Base-by-base conservation (phyloP, 2,113 vertebrate species). In the Alexandromys fortis region DNA sequence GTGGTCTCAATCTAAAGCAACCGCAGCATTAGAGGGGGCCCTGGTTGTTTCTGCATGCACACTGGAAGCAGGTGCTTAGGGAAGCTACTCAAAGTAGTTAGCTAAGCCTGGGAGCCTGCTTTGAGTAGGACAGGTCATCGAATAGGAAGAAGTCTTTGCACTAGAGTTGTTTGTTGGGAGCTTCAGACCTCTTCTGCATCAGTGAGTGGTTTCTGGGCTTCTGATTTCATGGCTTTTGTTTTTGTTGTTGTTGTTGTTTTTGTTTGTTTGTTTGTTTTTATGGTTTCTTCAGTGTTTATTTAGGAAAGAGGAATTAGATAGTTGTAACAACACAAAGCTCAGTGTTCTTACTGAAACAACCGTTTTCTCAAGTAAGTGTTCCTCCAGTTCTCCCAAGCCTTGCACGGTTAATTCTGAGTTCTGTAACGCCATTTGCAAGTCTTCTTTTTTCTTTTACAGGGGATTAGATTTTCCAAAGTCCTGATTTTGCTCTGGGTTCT, bases 261-360 rank as follows among this genome's bases (percentile, higher is more conserved):
- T 0, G 14, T 55, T 26, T 26, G 21, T 49, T 61, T 42, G 42
- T 42, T 42, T 42, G 42, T 61, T 81, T 92, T 55, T 72, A 77
- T 35, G 49, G 16, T 26, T 86, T 5, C 65, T 67, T 77, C 73
- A 72, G 47, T 88, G 10, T 61, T 63, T 88, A 7, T 61, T 63
- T 72, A 58, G 28, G 70, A 76, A 61, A 75, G 21, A 89, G 9
- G 22, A 78, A 47, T 38, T 63, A 30, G 58, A 58, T 42, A 17
- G 21, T 67, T 89, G 35, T 58, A 6, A 61, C 85, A 86, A 78
- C 1, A 7, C 45, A 65, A 45, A 94, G 8, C 28, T 87, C 73
- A 90, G 0, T 91, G n/a, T 78, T 96, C 58, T 91, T 87, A 90
- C 30, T 6, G 12, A 94, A n/a, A 79, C 47, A 55, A 12, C n/a